phyloP scores from a whole-genome alignment of 2,888 invertebrate species.

The Diarsia dahlii region DNA sequence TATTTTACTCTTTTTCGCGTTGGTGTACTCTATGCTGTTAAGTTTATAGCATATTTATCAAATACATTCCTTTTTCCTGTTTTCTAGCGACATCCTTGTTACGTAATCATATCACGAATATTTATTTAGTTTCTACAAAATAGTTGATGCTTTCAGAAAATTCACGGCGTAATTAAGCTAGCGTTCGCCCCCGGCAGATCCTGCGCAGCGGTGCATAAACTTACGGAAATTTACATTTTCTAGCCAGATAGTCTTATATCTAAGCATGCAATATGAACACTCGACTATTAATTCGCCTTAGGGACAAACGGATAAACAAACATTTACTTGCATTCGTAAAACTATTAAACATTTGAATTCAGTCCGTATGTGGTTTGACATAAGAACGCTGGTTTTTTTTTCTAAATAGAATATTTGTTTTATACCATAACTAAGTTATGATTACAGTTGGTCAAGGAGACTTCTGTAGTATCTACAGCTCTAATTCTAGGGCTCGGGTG shows the following conservation, averaged over 20 bases:
- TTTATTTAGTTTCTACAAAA: slow-evolving; percentile 47
- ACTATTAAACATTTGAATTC: slow-evolving; percentile 2
- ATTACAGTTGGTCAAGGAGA: neutral
- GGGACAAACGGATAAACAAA: slow-evolving; percentile 59
- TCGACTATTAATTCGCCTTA: slow-evolving; percentile 77
- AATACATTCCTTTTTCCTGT: neutral
- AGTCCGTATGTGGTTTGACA: neutral
- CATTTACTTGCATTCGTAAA: neutral
- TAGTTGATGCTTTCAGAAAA: slow-evolving; percentile 46
- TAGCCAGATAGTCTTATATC: slow-evolving; percentile 76
- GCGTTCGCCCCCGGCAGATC: slow-evolving; percentile 67
- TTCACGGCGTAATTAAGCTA: slow-evolving; percentile 64
- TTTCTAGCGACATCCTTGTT: neutral
- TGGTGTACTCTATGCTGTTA: neutral
- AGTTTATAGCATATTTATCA: neutral
- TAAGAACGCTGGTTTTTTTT: slow-evolving; percentile 29
- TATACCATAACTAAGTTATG: slow-evolving; percentile 26
- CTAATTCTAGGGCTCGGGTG: fast-evolving
- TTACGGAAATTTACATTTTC: slow-evolving; percentile 78
- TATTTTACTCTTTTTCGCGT: too few species aligned
- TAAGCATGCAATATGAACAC: slow-evolving; percentile 71
- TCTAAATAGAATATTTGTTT: slow-evolving; percentile 1
- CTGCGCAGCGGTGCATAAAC: slow-evolving; percentile 67
- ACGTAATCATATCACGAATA: slow-evolving; percentile 8
- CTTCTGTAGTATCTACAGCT: neutral